phyloP scores from a whole-genome alignment of 2,113 vertebrate species.

The Eubucco bourcierii region DNA sequence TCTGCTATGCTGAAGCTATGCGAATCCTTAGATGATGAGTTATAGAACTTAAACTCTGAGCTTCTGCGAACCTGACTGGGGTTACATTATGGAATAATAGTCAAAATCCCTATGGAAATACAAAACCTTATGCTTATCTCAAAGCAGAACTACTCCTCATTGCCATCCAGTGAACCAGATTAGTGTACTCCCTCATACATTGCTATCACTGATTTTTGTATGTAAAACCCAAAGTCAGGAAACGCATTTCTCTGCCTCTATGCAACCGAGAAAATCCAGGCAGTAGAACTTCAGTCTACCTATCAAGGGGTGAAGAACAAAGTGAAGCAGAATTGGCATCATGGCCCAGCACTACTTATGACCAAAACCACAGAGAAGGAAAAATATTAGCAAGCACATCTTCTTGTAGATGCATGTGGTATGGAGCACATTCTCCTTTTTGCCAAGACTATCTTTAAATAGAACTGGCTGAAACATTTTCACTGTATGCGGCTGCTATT shows the following conservation, averaged over 20 bases:
- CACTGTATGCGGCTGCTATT: neutral
- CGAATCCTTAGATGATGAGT: neutral
- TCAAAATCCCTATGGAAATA: neutral
- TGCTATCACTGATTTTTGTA: neutral
- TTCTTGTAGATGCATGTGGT: neutral
- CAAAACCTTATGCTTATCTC: neutral
- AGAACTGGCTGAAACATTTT: neutral
- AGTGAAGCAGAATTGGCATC: neutral
- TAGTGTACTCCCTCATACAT: neutral
- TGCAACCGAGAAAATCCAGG: neutral
- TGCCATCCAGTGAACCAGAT: conserved; percentile 32
- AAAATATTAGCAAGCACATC: neutral
- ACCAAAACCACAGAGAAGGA: neutral
- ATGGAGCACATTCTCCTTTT: neutral
- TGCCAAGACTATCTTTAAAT: neutral
- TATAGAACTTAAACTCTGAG: neutral
- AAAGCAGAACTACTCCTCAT: conserved; percentile 30
- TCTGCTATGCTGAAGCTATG: neutral
- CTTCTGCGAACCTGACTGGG: neutral
- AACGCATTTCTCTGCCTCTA: neutral
- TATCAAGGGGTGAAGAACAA: neutral
- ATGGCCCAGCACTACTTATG: neutral
- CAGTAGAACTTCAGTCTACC: neutral
- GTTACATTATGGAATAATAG: neutral
- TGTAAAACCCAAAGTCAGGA: neutral